Base-by-base conservation (phyloP, 2,888 invertebrate genomes). In the Polylopha cassiicola region DNA sequence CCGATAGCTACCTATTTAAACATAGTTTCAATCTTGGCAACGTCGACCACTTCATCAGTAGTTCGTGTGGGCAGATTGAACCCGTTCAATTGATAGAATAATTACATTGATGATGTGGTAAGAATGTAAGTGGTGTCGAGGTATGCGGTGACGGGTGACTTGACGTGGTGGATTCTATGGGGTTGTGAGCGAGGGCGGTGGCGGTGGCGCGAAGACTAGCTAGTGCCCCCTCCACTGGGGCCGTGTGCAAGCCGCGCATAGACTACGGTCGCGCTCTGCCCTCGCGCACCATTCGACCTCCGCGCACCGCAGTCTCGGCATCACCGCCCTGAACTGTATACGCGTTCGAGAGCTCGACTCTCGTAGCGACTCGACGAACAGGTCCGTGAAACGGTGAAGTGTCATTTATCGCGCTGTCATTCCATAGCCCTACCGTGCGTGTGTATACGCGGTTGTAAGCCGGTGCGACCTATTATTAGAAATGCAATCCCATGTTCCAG, bases 321-420 rank as follows among this genome's bases (percentile, higher is more conserved):
- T 53, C 73, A 61, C 58, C 68, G 80, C 76, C 80, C 74, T 72
- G 75, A 56, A 80, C 80, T 79, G 74, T 71, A 77, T 50, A 82
- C 84, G 84, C 81, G 84, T 73, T 64, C 79, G 85, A 67, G 85
- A 85, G 77, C 66, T 69, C 66, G 75, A 77, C 78, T 85, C 85
- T 80, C 80, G 78, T 81, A 76, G 65, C 82, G 84, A 82, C 67
- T 79, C 78, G 67, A 84, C 86, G 82, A 85, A 85, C 86, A 86
- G 86, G 86, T 86, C 75, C 74, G 78, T 79, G 70, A 54, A 55
- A 53, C 61, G 58, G 79, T 79, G 78, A 81, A 82, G 84, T 85
- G 82, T 62, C 63, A 63, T 60, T 53, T 46, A 55, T 53, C 47
- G 43, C 51, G 48, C 55, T 54, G 61, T 58, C 60, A 62, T 56